Percentiles rank a stretch among this genome's conserved stretches.
These are phyloP conservation scores for Saccostrea cuccullata DNA, from an alignment of 1,140 invertebrate species.

Conservation along the genomic window DNA sequence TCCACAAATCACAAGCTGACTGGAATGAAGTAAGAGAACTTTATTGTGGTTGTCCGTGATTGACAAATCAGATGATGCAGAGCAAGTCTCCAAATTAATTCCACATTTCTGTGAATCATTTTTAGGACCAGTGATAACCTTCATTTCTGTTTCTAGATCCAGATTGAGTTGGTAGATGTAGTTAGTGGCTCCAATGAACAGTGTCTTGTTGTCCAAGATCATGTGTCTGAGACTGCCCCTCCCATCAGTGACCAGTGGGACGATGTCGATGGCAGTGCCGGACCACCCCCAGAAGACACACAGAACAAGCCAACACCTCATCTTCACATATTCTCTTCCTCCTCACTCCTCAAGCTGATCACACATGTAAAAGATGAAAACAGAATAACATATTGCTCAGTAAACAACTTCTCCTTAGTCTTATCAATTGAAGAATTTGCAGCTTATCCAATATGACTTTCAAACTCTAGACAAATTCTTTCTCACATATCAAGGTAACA, in stretches of 20 bases:
- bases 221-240: constrained; percentile 84
- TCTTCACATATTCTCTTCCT: not conserved
- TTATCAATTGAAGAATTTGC: not conserved
- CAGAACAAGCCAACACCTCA: not conserved
- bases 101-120: constrained; percentile 2
- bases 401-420: not conserved
- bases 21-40: no score
- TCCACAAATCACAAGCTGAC: no score
- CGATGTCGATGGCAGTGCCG: not conserved
- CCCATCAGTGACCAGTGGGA: not conserved
- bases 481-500: not conserved
- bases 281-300: not conserved
- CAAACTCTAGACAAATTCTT: not conserved
- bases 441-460: not conserved
- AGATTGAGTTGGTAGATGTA: constrained; percentile 93
- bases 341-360: not conserved
- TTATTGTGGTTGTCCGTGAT: constrained; percentile 69
- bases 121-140: constrained; percentile 84
- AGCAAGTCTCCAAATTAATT: constrained; percentile 42
- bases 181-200: constrained; percentile 96
- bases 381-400: not conserved
- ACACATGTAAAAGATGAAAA: constrained; percentile 1
- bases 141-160: constrained; percentile 85
- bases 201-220: constrained; percentile 93
- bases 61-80: constrained; percentile 86